Percentiles rank a stretch among this genome's conserved stretches.
phyloP scores from a whole-genome alignment of 2,113 vertebrate species.

The Xenopus laevis region DNA sequence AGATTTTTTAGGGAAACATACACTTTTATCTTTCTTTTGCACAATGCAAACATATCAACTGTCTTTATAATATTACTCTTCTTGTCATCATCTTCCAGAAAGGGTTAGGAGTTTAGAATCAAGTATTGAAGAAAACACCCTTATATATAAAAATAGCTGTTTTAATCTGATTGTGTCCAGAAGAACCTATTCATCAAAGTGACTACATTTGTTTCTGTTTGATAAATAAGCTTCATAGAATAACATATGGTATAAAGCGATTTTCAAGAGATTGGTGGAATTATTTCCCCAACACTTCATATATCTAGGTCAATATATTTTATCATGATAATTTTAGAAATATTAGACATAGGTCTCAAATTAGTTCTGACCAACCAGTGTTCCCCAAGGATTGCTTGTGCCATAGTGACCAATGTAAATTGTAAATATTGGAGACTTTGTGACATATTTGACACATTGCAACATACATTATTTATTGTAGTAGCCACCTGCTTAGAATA shows the following conservation, averaged over 20 bases:
- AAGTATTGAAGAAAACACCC: not conserved
- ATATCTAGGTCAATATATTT: constrained; percentile 2
- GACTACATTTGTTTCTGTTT: not conserved
- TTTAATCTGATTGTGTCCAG: not conserved
- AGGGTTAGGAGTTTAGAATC: not conserved
- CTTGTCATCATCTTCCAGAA: not conserved
- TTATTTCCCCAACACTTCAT: not conserved
- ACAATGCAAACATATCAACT: too few relatives aligned
- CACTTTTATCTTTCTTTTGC: too few relatives aligned
- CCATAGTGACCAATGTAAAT: constrained; percentile 1
- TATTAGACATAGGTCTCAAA: not conserved
- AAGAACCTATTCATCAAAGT: not conserved
- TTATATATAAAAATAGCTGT: not conserved
- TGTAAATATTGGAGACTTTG: not conserved
- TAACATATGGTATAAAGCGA: not conserved
- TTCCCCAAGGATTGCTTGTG: not conserved
- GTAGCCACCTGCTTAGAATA: not conserved
- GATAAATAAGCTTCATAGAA: not conserved
- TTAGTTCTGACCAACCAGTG: not conserved
- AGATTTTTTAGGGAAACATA: too few relatives aligned
- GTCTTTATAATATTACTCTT: too few relatives aligned
- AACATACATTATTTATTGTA: constrained; percentile 1
- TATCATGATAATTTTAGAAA: constrained; percentile 4
- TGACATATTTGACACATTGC: not conserved
- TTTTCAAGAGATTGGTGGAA: not conserved